A percentile compares a stretch with the other conserved stretches of the same genome.
phyloP scores from a whole-genome alignment of 1,140 invertebrate species.

The Pseudomyrmex dendroicus region DNA sequence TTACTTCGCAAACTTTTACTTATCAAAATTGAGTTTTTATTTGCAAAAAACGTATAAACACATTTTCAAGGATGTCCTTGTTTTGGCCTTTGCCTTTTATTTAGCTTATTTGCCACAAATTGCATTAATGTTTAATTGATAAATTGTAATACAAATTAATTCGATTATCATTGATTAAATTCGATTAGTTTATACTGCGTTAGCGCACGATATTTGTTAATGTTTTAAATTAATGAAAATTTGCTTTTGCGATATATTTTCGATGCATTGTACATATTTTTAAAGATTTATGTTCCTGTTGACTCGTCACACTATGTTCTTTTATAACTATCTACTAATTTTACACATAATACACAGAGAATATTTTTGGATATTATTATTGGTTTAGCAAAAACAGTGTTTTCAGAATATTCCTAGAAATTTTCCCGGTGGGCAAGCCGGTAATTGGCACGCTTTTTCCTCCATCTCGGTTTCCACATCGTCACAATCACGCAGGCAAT shows the following conservation, averaged over 20 bases:
- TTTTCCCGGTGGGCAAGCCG: constrained; percentile 80
- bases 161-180: too few species aligned
- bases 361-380: neutral
- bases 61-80: too few species aligned
- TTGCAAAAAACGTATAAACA: neutral
- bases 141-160: too few species aligned
- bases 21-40: neutral
- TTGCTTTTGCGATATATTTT: too few species aligned
- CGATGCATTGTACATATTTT: too few species aligned
- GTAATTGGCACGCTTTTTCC: constrained; percentile 83
- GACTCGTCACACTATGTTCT: neutral
- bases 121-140: too few species aligned
- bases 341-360: neutral
- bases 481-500: constrained; percentile 83
- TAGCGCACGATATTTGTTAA: too few species aligned
- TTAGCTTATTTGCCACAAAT: too few species aligned
- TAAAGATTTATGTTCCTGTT: neutral
- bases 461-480: constrained; percentile 84
- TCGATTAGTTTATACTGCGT: too few species aligned
- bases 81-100: too few species aligned
- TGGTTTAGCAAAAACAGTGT: neutral
- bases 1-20: constrained; percentile 27
- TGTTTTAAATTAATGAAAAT: too few species aligned
- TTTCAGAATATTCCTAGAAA: constrained; percentile 77
- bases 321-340: neutral